Percentiles rank a stretch among this genome's conserved stretches.
phyloP scores from a whole-genome alignment of 2,888 invertebrate species.

The Perizoma affinitatum region DNA sequence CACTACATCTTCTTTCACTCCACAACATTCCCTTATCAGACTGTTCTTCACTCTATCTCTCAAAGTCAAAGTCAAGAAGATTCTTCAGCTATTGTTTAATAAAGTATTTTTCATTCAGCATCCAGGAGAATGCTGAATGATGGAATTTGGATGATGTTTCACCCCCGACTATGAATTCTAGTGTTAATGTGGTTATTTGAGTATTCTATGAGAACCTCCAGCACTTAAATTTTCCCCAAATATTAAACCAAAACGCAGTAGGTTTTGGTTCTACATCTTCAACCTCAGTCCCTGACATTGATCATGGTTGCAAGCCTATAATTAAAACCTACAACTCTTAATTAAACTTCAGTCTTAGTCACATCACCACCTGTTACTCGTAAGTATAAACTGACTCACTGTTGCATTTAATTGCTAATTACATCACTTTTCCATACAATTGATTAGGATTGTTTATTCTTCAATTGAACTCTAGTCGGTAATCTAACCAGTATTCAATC shows the following conservation, averaged over 20 bases:
- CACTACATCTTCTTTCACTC: too few species aligned
- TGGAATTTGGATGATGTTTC: too few species aligned
- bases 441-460: slow-evolving; percentile 33
- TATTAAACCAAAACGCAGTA: slow-evolving; percentile 2
- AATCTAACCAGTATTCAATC: slow-evolving; percentile 2
- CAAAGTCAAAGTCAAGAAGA: too few species aligned
- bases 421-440: slow-evolving; percentile 39
- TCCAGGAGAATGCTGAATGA: too few species aligned
- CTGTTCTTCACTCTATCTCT: too few species aligned
- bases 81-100: too few species aligned
- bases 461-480: slow-evolving; percentile 18
- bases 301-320: slow-evolving; percentile 11
- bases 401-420: slow-evolving; percentile 32
- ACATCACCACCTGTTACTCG: slow-evolving; percentile 40
- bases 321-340: slow-evolving; percentile 10
- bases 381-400: slow-evolving; percentile 37
- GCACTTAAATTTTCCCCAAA: not conserved
- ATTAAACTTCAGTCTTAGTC: slow-evolving; percentile 34
- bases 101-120: too few species aligned
- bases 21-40: too few species aligned
- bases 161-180: too few species aligned
- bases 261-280: slow-evolving; percentile 6
- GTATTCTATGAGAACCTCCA: not conserved
- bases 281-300: slow-evolving; percentile 20
- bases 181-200: too few species aligned